A percentile compares a stretch with the other conserved stretches of the same genome.
Conservation (phyloP, 1,140 invertebrate genomes). For the Penaeus vannamei region DNA sequence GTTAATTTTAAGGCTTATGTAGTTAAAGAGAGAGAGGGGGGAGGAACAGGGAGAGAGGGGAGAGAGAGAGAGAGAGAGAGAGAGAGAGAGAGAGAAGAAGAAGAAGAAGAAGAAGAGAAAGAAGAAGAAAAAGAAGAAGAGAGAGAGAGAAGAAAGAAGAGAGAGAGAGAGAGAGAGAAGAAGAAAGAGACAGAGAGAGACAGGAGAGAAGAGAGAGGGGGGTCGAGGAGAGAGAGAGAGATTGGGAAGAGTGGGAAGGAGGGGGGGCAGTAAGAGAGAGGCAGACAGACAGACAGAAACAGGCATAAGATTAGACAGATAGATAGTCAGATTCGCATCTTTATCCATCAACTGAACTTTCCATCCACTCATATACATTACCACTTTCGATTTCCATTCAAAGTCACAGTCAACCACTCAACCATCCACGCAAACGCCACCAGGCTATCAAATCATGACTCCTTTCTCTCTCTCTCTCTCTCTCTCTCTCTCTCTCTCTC, state of each 20-base stretch:
- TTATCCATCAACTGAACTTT: no score
- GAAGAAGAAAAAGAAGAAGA: background rate
- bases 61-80: constrained; percentile 27
- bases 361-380: no score
- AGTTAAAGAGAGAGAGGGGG: no score
- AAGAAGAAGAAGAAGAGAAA: no score
- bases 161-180: no score
- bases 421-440: background rate
- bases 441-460: background rate
- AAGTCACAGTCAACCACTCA: background rate
- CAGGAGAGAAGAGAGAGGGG: background rate
- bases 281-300: no score
- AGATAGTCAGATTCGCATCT: no score
- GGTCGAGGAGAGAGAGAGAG: background rate
- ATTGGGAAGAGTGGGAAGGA: background rate
- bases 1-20: no score
- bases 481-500: background rate
- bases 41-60: background rate
- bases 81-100: constrained; percentile 27
- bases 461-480: background rate
- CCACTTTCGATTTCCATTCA: no score
- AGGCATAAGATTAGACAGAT: no score
- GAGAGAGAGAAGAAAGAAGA: no score
- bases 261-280: background rate
- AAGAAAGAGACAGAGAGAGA: no score